Base-by-base conservation (phyloP, 2,113 vertebrate species). In the Galemys pyrenaicus region DNA sequence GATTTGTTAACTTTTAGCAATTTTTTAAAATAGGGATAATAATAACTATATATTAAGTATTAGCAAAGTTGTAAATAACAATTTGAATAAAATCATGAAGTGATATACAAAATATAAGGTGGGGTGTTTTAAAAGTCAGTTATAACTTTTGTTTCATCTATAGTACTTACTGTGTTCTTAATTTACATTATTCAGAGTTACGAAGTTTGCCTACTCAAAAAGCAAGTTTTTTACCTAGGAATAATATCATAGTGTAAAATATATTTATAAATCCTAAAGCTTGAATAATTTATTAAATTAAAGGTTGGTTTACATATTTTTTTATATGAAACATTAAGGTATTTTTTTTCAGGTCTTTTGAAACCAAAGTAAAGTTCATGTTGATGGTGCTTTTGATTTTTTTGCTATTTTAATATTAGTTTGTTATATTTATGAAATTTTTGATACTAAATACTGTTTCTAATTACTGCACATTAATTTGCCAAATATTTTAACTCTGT, bases 261-360 rank as follows among this genome's bases (percentile, higher is more conserved):
- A 70, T 32, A 83, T 44, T 62, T 77, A 51, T 77, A 88, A 70
- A 15, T 90, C 6, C 28, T 35, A 78, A 79, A 94, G 16, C 44
- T 62, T 78, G 44, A 79, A 39, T 56, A 73, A 84, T n/a, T 56
- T 77, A 62, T 90, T 84, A 46, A 89, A 78, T 79, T 68, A 64
- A 73, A 92, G 46, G 84, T 70, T 64, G 26, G 19, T 19, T 54
- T 84, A 51, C 26, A 89, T 16, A 37, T 37, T n/a, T 89, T 20
- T 37, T 71, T 89, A 68, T 26, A 39, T 70, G 62, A 39, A 78
- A 13, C 51, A 93, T 82, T 65, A 80, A 73, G 32, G 81, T 87
- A 58, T 51, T 89, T 68, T 89, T 28, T 62, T 94, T 84, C n/a
- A 35, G 28, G 28, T 77, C 11, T 89, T 89, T 78, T 84, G 37